Conservation (phyloP, 2,797 vertebrate genomes). For the Cirrhinus molitorella region DNA sequence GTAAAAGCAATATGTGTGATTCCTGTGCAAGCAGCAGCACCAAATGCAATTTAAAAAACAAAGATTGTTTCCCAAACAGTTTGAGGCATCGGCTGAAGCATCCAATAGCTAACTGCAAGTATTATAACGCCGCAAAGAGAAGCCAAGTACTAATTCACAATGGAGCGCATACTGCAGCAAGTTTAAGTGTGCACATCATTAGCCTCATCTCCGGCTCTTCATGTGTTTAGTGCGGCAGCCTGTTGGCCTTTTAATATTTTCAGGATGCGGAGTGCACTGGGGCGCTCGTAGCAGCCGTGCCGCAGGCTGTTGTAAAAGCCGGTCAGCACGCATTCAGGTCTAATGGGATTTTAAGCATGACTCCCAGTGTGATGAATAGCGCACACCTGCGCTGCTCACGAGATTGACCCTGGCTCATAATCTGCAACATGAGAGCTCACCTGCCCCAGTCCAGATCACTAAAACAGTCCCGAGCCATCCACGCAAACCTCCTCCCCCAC, state of each 20-base stretch:
- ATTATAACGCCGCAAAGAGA: not conserved
- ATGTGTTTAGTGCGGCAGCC: not conserved
- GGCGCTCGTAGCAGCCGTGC: conserved; percentile 55
- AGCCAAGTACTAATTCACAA: not conserved
- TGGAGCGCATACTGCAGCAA: conserved; percentile 22
- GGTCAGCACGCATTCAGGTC: conserved; percentile 68
- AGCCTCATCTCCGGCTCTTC: conserved; percentile 32
- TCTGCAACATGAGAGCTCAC: conserved; percentile 63
- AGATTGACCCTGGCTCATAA: conserved; percentile 55
- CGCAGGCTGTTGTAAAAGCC: conserved; percentile 65
- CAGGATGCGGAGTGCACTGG: conserved; percentile 33
- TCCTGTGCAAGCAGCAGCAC: not conserved
- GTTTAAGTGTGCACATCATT: conserved; percentile 22
- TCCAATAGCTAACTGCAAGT: not conserved
- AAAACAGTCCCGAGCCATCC: conserved; percentile 55
- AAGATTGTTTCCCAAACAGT: not conserved
- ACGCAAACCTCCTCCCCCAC: conserved; percentile 49
- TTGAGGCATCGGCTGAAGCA: no score
- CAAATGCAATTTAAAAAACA: not conserved
- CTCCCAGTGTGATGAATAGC: conserved; percentile 77
- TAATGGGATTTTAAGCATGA: conserved; percentile 80
- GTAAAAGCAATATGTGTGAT: not conserved
- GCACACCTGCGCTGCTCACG: conserved; percentile 78
- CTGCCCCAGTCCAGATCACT: conserved; percentile 53
- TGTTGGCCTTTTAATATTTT: conserved; percentile 17